Evolutionary conservation across 2,113 vertebrate genomes (phyloP).

Genomic region (Drymodes brunneopygia): DNA sequence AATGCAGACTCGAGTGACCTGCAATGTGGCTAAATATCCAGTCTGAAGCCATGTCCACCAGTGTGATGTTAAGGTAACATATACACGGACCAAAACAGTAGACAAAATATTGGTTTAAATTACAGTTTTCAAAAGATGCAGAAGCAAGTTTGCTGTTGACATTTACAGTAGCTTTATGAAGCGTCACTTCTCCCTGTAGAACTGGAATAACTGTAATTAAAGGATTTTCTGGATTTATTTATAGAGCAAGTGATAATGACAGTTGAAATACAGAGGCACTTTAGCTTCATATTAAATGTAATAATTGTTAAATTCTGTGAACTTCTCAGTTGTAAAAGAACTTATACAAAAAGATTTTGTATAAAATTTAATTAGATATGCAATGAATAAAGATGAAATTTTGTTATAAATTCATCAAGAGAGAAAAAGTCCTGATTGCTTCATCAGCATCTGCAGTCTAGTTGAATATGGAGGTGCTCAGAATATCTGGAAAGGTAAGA

Average conservation of each 20-base stretch:
- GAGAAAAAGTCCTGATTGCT: not conserved
- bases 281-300: not conserved
- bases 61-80: not conserved
- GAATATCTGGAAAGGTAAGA: not conserved
- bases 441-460: not conserved
- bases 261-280: not conserved
- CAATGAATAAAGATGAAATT: not conserved
- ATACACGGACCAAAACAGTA: not conserved
- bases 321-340: not conserved
- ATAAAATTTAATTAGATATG: not conserved
- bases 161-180: not conserved
- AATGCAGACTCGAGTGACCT: not conserved
- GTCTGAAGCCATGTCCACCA: not conserved
- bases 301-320: not conserved
- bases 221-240: not conserved
- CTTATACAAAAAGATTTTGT: no score
- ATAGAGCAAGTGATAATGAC: not conserved
- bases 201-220: not conserved
- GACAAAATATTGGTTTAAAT: not conserved
- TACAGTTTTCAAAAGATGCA: not conserved
- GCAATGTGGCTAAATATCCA: not conserved
- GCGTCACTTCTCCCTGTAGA: not conserved
- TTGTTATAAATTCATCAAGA: not conserved
- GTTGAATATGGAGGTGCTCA: not conserved
- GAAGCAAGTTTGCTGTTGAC: not conserved